phyloP scores from a whole-genome alignment of 1,140 invertebrate species.

The Rhysida immarginata region DNA sequence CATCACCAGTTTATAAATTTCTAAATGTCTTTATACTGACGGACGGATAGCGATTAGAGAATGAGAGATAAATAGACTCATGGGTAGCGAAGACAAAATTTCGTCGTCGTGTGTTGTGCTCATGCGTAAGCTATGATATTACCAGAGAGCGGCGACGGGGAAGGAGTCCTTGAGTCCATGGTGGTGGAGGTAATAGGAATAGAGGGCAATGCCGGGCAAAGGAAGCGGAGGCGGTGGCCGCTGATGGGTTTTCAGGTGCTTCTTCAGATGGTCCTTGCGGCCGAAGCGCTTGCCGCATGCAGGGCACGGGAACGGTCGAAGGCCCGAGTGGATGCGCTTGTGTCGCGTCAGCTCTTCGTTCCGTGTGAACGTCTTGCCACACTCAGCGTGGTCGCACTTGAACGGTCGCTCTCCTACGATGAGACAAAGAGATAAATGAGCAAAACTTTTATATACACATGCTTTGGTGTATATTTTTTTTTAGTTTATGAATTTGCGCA shows the following conservation, averaged over 20 bases:
- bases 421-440: neutral
- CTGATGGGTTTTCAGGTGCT: conserved; percentile 43
- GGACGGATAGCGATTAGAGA: too few relatives aligned
- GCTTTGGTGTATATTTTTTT: neutral
- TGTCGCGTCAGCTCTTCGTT: conserved; percentile 87
- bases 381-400: conserved; percentile 63
- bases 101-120: too few relatives aligned
- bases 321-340: conserved; percentile 57
- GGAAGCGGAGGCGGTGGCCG: neutral
- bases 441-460: neutral
- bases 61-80: too few relatives aligned
- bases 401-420: conserved; percentile 43
- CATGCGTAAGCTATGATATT: too few relatives aligned
- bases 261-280: conserved; percentile 49
- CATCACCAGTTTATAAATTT: too few relatives aligned
- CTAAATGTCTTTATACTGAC: too few relatives aligned
- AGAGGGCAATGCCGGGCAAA: neutral
- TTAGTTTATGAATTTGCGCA: too few relatives aligned
- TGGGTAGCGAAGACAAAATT: too few relatives aligned
- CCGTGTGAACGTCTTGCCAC: conserved; percentile 76
- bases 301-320: conserved; percentile 16
- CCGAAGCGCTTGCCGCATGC: conserved; percentile 61
- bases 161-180: conserved; percentile 3
- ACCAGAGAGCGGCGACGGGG: too few relatives aligned
- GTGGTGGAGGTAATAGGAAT: conserved; percentile 1